phyloP scores from a whole-genome alignment of 2,113 vertebrate species.

The Ptychochromis oligacanthus region DNA sequence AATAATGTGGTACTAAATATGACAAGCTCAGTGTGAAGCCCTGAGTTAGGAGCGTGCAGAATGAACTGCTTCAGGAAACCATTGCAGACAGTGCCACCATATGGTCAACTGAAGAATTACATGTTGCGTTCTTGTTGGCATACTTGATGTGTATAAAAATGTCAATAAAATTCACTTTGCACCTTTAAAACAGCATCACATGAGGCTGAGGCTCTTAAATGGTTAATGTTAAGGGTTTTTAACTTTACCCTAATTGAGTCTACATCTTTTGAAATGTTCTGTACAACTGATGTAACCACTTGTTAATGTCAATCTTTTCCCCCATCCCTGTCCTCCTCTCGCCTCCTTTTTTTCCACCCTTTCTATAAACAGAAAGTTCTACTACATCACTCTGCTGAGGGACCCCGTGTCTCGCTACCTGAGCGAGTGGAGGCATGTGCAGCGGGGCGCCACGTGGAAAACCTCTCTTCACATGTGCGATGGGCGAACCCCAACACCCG shows the following conservation, averaged over 20 bases:
- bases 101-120: slow-evolving; percentile 44
- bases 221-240: not conserved
- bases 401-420: slow-evolving; percentile 98
- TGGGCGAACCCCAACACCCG: slow-evolving; percentile 93
- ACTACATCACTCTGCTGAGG: slow-evolving; percentile 96
- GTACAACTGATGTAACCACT: not conserved
- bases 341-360: not conserved
- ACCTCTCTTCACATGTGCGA: slow-evolving; percentile 99
- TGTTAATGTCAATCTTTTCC: not conserved
- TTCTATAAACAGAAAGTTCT: slow-evolving; percentile 88
- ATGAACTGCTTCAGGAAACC: slow-evolving; percentile 22
- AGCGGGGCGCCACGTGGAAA: slow-evolving; percentile 98
- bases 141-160: not conserved
- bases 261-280: not conserved
- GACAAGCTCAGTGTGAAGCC: slow-evolving; percentile 20
- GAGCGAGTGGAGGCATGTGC: slow-evolving; percentile 97
- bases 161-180: not conserved
- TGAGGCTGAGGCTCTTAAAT: not conserved
- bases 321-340: not conserved
- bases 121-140: not conserved
- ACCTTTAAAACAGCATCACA: not conserved
- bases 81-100: slow-evolving; percentile 63
- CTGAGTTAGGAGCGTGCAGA: not conserved
- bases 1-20: slow-evolving; percentile 51
- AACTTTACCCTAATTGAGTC: not conserved